Evolutionary conservation across 30 jellyfish, hydroid and myxozoan species (phyloP), one percentile per base, ranked within the genome.

Genomic region (Aurelia sp.): DNA sequence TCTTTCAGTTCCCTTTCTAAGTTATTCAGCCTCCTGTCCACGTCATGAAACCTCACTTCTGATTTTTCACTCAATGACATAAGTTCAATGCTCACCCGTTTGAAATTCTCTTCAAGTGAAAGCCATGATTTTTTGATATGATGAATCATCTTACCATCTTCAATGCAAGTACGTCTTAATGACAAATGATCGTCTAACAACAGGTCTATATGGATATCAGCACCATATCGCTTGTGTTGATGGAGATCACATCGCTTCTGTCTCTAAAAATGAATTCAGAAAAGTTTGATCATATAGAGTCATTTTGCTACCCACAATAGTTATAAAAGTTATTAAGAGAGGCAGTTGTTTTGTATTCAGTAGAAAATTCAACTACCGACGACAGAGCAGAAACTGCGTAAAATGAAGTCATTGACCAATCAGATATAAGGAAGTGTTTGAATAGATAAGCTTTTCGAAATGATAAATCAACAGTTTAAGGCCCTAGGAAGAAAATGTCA

Each of bases 101-200:
- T 67, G 6, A 66, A 48, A 33, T 52, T 38, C 31, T 67, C 69
- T 17, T 50, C 85, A 27, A 67, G 60, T 4, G 52, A 4, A 16
- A 22, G 59, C 67, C 74, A 69, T 9, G 50, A 47, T 48, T 41
- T 83, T 18, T 59, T 60, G 1, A 58, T 5, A 8, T 68, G 67
- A 61, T 19, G 35, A 33, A 16, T n/a, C 9, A 22, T 57, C 7
- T 31, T 41, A 33, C 40, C 53, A 8, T 82, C 91, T 5, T 82
- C 76, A 18, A 38, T 67, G 62, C 77, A 69, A 4, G 52, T 60
- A 31, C 86, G 38, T 35, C 78, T 53, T 20, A 83, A 62, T 18
- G 87, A 68, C 13, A 41, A 41, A 72, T 83, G 62, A 57, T 83
- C 86, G 4, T 74, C 78, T 44, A 83, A 31, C 58, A 83, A 53